Percentiles rank a stretch among this genome's conserved stretches.
Conservation (phyloP, 2,888 invertebrate genomes). For the Leptopilina syphax region DNA sequence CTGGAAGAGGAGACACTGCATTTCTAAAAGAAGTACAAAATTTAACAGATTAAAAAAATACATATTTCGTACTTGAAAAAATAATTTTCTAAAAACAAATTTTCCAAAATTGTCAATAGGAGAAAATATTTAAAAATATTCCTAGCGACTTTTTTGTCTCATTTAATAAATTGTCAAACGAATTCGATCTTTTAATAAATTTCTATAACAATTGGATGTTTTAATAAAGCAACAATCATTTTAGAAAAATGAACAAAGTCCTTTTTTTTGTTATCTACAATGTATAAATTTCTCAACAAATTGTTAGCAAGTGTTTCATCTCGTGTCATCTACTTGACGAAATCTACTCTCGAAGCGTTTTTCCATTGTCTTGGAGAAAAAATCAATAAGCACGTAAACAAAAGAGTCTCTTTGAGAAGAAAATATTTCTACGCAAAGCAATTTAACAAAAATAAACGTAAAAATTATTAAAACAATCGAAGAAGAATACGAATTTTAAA, state of each 20-base stretch:
- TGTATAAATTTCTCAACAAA: too few relatives aligned
- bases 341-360: neutral
- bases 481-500: neutral
- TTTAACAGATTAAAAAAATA: neutral
- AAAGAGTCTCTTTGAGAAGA: neutral
- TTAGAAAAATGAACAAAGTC: too few relatives aligned
- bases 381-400: constrained; percentile 23
- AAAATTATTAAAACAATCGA: neutral
- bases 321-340: too few relatives aligned
- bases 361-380: constrained; percentile 2
- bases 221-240: too few relatives aligned
- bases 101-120: too few relatives aligned
- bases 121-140: constrained; percentile 5
- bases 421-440: neutral
- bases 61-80: neutral
- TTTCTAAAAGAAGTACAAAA: constrained; percentile 55
- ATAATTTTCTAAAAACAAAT: neutral
- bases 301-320: too few relatives aligned
- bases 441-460: neutral
- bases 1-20: constrained; percentile 62
- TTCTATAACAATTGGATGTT: too few relatives aligned
- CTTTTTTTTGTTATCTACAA: too few relatives aligned
- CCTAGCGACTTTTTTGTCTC: neutral
- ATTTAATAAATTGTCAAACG: too few relatives aligned
- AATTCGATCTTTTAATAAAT: neutral